A percentile compares a stretch with the other conserved stretches of the same genome.
These are phyloP conservation scores for Vesta saturnalis DNA, from an alignment of 2,888 invertebrate genomes.

Conservation along the genomic window DNA sequence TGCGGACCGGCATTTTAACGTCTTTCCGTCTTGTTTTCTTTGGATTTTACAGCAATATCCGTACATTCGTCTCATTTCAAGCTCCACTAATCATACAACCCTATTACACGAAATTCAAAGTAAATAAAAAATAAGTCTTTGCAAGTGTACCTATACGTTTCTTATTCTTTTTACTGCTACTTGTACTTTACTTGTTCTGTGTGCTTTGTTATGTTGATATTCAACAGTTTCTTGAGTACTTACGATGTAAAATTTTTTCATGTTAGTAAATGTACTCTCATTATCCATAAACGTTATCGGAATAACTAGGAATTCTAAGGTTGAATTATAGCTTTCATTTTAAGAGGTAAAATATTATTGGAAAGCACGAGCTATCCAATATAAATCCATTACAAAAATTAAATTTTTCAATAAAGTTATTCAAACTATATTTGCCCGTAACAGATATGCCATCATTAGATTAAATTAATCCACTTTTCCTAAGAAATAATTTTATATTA, in stretches of 20 bases:
- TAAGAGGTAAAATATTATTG: neutral
- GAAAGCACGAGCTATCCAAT: slow-evolving; percentile 1
- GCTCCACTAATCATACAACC: neutral
- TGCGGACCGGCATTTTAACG: slow-evolving; percentile 22
- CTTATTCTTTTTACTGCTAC: too few species aligned
- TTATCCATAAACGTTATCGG: neutral
- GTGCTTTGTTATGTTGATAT: neutral
- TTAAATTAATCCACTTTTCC: too few species aligned
- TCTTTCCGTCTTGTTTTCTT: slow-evolving; percentile 24
- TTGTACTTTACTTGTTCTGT: neutral
- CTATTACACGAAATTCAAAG: neutral
- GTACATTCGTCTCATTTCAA: slow-evolving; percentile 15
- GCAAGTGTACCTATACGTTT: too few species aligned
- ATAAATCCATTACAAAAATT: slow-evolving; percentile 7
- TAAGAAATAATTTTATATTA: too few species aligned
- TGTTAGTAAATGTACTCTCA: neutral
- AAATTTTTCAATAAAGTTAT: neutral
- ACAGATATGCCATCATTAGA: neutral
- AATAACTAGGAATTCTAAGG: neutral
- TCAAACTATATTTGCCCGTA: neutral
- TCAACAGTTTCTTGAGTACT: neutral
- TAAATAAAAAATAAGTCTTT: neutral
- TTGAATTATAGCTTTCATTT: slow-evolving; percentile 2
- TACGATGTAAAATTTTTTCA: neutral
- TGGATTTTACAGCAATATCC: slow-evolving; percentile 24